Evolutionary conservation across 2,888 invertebrate genomes (phyloP).

Genomic region (Octodonta nipae): DNA sequence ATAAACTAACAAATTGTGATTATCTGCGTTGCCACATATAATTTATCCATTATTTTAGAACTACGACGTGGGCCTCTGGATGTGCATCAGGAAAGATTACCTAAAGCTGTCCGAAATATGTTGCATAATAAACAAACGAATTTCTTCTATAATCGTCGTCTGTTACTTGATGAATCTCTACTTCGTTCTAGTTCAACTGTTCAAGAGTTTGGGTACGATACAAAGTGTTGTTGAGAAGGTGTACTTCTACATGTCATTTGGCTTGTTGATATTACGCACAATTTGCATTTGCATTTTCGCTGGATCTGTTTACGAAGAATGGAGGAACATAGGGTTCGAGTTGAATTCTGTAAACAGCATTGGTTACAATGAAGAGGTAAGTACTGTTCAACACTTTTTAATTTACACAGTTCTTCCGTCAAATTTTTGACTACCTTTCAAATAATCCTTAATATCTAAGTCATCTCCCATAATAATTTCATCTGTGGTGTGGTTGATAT

Average conservation of each 20-base stretch:
- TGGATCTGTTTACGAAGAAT: slow-evolving; percentile 27
- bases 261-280: slow-evolving; percentile 26
- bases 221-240: slow-evolving; percentile 20
- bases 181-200: slow-evolving; percentile 59
- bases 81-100: slow-evolving; percentile 16
- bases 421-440: no score
- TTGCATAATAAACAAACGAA: slow-evolving; percentile 43
- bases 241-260: slow-evolving; percentile 29
- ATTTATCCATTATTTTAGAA: no score
- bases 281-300: slow-evolving; percentile 26
- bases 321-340: slow-evolving; percentile 27
- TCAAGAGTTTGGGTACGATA: slow-evolving; percentile 43
- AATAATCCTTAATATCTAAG: no score
- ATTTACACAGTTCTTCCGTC: slow-evolving; percentile 1
- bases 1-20: no score
- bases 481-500: no score
- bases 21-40: no score
- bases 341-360: slow-evolving; percentile 49
- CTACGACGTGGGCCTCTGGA: slow-evolving; percentile 13
- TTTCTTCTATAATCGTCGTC: slow-evolving; percentile 50
- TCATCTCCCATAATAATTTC: no score
- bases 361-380: slow-evolving; percentile 50
- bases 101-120: slow-evolving; percentile 13
- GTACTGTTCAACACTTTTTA: neutral
- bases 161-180: slow-evolving; percentile 58